These are phyloP conservation scores for Sanderia malayensis DNA, from an alignment of 30 jellyfish, hydroid and myxozoan genomes.

Conservation along the genomic window DNA sequence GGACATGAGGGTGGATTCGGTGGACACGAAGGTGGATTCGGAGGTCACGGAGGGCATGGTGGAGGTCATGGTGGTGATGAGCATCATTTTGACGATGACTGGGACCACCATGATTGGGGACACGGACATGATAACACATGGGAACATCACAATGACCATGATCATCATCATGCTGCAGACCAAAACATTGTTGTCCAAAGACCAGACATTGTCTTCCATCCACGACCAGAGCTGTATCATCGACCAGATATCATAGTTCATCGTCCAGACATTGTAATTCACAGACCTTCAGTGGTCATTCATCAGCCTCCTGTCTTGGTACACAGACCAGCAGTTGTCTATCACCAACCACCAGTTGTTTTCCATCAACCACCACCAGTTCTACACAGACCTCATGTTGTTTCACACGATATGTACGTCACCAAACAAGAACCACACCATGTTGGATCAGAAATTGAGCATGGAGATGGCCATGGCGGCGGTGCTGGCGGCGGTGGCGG, in stretches of 20 bases:
- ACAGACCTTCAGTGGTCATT: constrained; percentile 97
- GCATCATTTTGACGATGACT: constrained; percentile 62
- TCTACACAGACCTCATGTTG: constrained; percentile 93
- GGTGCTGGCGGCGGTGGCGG: constrained; percentile 66
- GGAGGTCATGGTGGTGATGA: constrained; percentile 77
- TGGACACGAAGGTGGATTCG: constrained; percentile 87
- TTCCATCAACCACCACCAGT: constrained; percentile 99
- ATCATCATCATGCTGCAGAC: constrained; percentile 76
- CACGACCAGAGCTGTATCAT: constrained; percentile 96
- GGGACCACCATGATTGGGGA: constrained; percentile 92
- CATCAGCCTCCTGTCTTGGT: constrained; percentile 98
- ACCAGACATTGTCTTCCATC: constrained; percentile 97
- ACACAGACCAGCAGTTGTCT: constrained; percentile 96
- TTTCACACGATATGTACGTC: constrained; percentile 93
- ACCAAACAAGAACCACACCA: constrained; percentile 89
- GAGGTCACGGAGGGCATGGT: constrained; percentile 78
- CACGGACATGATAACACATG: constrained; percentile 85
- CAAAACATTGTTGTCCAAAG: constrained; percentile 92
- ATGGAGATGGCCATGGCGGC: constrained; percentile 74
- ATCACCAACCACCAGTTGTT: constrained; percentile 99
- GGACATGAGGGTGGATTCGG: constrained; percentile 73
- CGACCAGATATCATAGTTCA: constrained; percentile 95
- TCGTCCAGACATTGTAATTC: constrained; percentile 97
- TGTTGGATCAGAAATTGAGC: constrained; percentile 96
- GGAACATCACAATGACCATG: constrained; percentile 85